Percentiles rank a stretch among this genome's conserved stretches.
These are phyloP conservation scores for Rambutsinella grinnellia DNA, from an alignment of 2,888 invertebrate genomes.

Conservation along the genomic window DNA sequence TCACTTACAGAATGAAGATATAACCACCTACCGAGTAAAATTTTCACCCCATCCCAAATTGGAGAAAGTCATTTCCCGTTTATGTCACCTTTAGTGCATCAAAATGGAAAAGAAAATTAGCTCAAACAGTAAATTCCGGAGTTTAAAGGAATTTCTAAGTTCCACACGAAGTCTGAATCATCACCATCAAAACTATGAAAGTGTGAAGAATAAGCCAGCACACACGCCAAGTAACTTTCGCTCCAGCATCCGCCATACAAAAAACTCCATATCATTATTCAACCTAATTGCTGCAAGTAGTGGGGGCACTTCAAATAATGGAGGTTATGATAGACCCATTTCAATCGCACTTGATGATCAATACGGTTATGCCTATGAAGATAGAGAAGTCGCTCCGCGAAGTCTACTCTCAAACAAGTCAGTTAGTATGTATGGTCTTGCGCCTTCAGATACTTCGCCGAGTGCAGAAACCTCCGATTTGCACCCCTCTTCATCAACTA, in stretches of 20 bases:
- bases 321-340: constrained; percentile 37
- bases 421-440: constrained; percentile 62
- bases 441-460: constrained; percentile 10
- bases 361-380: constrained; percentile 40
- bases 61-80: neutral
- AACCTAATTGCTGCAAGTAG: constrained; percentile 52
- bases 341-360: constrained; percentile 52
- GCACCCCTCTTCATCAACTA: constrained; percentile 28
- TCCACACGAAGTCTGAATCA: constrained; percentile 58
- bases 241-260: constrained; percentile 43
- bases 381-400: constrained; percentile 38
- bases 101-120: constrained; percentile 45
- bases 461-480: constrained; percentile 31
- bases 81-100: neutral
- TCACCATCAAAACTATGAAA: constrained; percentile 42
- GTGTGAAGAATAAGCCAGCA: constrained; percentile 4
- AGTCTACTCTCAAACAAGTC: constrained; percentile 49
- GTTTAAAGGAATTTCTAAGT: constrained; percentile 60
- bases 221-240: constrained; percentile 19
- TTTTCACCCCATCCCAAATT: too few relatives aligned
- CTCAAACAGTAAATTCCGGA: constrained; percentile 56
- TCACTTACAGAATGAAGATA: too few relatives aligned
- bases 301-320: constrained; percentile 3
- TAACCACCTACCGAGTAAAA: too few relatives aligned
- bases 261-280: constrained; percentile 62